These are phyloP conservation scores for Dryadula phaetusa DNA, from an alignment of 2,888 invertebrate species.

Conservation along the genomic window DNA sequence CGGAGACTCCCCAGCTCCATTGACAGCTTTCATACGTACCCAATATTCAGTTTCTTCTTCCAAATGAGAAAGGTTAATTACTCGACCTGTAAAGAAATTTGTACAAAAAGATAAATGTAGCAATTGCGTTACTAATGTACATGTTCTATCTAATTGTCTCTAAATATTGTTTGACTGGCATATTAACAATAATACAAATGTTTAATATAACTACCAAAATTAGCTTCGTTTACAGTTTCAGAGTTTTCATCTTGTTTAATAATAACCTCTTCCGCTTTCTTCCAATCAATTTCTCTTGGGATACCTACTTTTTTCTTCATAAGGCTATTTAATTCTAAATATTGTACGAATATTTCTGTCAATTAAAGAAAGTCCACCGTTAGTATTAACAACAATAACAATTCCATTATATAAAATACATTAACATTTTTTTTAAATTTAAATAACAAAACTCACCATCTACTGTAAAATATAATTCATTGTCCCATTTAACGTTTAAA, in stretches of 20 bases:
- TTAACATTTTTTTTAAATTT: not conserved
- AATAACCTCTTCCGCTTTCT: constrained; percentile 43
- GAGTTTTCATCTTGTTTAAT: constrained; percentile 44
- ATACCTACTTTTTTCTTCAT: constrained; percentile 40
- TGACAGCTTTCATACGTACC: constrained; percentile 59
- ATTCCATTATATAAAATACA: not conserved
- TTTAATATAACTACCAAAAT: constrained; percentile 39
- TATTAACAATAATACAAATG: too few relatives aligned
- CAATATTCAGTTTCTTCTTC: constrained; percentile 62
- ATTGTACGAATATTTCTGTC: constrained; percentile 54
- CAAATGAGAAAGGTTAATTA: constrained; percentile 52
- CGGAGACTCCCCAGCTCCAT: constrained; percentile 60
- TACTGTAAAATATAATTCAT: constrained; percentile 58
- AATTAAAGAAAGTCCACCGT: constrained; percentile 17
- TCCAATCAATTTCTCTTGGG: constrained; percentile 58
- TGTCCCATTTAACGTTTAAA: constrained; percentile 58
- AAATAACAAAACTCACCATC: constrained; percentile 54
- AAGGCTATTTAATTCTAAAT: constrained; percentile 45
- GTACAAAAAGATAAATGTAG: not conserved
- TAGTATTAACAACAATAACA: not conserved
- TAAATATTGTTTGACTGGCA: too few relatives aligned
- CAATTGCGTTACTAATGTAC: not conserved
- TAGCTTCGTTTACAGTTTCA: constrained; percentile 41
- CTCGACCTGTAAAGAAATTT: constrained; percentile 55
- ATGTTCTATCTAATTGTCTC: too few relatives aligned